Evolutionary conservation across 2,797 vertebrate species (phyloP).

Genomic region (Rhabdomys pumilio): DNA sequence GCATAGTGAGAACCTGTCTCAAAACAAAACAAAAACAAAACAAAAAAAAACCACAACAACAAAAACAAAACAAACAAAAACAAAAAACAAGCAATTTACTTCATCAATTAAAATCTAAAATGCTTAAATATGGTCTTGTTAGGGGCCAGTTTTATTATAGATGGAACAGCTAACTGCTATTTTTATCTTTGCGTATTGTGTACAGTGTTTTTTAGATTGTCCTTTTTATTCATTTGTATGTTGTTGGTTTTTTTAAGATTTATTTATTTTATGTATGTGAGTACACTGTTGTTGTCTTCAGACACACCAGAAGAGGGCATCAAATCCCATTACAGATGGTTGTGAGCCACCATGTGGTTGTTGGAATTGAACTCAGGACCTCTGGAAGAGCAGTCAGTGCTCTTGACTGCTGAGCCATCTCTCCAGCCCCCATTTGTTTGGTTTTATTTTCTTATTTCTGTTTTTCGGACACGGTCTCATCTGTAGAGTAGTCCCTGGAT

Average conservation of each 20-base stretch:
- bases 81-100: not conserved
- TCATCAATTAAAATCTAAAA: not conserved
- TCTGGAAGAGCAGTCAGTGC: no score
- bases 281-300: no score
- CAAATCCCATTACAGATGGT: no score
- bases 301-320: no score
- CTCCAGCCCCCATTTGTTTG: not conserved
- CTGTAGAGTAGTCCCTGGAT: not conserved
- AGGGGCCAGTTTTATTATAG: conserved; percentile 24
- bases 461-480: not conserved
- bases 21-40: not conserved
- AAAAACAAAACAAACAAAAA: not conserved
- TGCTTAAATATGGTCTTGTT: not conserved
- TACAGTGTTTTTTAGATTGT: conserved; percentile 32
- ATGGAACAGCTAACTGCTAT: not conserved
- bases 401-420: no score
- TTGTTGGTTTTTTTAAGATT: not conserved
- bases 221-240: not conserved
- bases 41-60: no score
- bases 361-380: no score
- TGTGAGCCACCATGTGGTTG: no score
- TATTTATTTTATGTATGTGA: no score
- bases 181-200: conserved; percentile 34
- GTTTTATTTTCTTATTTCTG: not conserved
- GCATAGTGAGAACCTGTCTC: not conserved